These are phyloP conservation scores for Montipora capitata DNA, from an alignment of 92 coral and sea anemone genomes.

Conservation along the genomic window DNA sequence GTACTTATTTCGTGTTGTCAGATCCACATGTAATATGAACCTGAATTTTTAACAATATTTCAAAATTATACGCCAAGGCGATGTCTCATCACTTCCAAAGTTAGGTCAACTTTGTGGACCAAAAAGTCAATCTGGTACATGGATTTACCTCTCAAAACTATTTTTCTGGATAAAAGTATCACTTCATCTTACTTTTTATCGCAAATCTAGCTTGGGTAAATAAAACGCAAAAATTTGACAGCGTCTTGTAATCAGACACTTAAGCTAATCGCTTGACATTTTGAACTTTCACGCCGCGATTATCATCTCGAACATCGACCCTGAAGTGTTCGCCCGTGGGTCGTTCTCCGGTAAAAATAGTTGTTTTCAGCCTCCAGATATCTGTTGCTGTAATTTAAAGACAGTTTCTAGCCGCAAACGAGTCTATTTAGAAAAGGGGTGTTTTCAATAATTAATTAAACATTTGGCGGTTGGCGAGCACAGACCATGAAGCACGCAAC, in stretches of 20 bases:
- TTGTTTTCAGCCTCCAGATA: no score
- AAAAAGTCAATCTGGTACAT: constrained; percentile 19
- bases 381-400: no score
- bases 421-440: no score
- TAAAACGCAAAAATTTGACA: background rate
- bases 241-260: constrained; percentile 2
- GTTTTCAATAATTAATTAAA: no score
- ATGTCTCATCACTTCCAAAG: no score
- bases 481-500: no score
- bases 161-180: constrained; percentile 11
- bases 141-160: constrained; percentile 10
- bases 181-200: constrained; percentile 8
- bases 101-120: background rate
- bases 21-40: background rate
- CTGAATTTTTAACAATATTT: constrained; percentile 10
- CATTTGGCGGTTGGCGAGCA: no score
- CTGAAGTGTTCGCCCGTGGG: background rate
- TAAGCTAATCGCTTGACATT: background rate
- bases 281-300: constrained; percentile 16
- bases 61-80: no score
- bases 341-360: no score
- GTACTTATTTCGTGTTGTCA: constrained; percentile 4
- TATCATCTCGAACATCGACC: constrained; percentile 2
- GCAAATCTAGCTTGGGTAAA: constrained; percentile 3
- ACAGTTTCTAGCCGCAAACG: no score